Evolutionary conservation across 1,140 invertebrate species (phyloP), one percentile per base, ranked within the genome.

Genomic region (Tetragonula clypearis): DNA sequence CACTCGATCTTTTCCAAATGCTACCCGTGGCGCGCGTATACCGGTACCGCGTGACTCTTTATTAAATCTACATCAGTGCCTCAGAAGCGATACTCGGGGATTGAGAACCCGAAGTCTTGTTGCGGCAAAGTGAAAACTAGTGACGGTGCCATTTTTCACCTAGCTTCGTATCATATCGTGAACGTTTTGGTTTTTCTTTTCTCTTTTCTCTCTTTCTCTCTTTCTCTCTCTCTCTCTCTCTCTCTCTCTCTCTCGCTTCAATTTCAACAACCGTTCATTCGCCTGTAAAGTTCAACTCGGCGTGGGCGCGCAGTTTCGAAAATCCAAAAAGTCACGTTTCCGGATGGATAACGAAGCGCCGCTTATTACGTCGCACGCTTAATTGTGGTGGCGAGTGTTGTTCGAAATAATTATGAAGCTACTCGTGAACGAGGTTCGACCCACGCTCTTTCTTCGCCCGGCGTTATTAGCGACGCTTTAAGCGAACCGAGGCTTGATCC

Each of bases 301-400:
- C 26, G 17, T 6, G 66, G 56, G 30, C 35, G 65, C 60, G 86
- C 66, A 66, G 65, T 87, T 87, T 82, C 78, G 82, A 89, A 90
- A 89, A 90, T 85, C 88, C 86, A 90, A 90, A 90, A 89, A 90
- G 88, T 90, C 88, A 90, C 88, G 88, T 90, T 89, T 87, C 82
- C 82, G 60, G 82, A 41, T 41, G 68, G 76, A 89, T 87, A 90
- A 89, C 87, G 85, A 89, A 87, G 71, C 88, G 75, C 23, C 85
- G 77, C 82, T 89, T 89, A 85, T 87, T 87, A 82, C 78, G 30
- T 9, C 58, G 74, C 56, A 68, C 71, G 85, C 88, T 90, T 87
- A 90, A 90, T 89, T 89, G 88, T 79, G 21, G 75, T 73, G 11
- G 71, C 35, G 81, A 83, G 72, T 83, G 81, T 84, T 65, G 74